Evolutionary conservation across 2,888 invertebrate species (phyloP).

Genomic region (Steinernema scapterisci): DNA sequence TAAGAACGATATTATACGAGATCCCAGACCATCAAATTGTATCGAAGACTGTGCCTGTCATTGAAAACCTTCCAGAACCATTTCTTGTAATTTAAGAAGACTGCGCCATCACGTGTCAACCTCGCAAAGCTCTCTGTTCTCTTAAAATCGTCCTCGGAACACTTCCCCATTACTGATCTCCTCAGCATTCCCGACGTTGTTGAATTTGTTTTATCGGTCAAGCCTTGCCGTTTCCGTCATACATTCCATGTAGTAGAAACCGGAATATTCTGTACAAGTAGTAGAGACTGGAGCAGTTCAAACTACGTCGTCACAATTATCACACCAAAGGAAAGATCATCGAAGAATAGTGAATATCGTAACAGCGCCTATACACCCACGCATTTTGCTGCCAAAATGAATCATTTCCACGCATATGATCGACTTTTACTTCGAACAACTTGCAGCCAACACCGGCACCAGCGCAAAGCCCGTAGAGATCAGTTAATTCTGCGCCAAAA

Average conservation of each 20-base stretch:
- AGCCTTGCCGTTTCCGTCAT: slow-evolving; percentile 10
- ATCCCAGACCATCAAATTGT: too few relatives aligned
- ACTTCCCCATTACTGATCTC: slow-evolving; percentile 17
- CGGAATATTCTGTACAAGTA: not conserved
- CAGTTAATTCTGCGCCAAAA: slow-evolving; percentile 5
- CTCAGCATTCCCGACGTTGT: slow-evolving; percentile 8
- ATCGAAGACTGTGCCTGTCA: too few relatives aligned
- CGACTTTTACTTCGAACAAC: too few relatives aligned
- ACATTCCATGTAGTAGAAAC: slow-evolving; percentile 23
- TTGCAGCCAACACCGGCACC: not conserved
- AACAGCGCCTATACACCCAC: too few relatives aligned
- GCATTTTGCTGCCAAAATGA: too few relatives aligned
- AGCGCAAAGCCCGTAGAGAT: slow-evolving; percentile 28
- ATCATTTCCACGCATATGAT: too few relatives aligned
- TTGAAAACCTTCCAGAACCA: too few relatives aligned
- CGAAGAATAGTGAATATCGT: too few relatives aligned
- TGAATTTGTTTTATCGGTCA: slow-evolving; percentile 25
- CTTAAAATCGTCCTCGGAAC: slow-evolving; percentile 4
- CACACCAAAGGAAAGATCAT: not conserved
- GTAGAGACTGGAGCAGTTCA: not conserved
- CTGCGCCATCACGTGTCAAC: too few relatives aligned
- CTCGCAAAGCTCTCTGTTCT: not conserved
- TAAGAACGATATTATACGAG: too few relatives aligned
- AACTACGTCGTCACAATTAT: not conserved
- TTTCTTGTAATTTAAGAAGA: not conserved